These are phyloP conservation scores for Leucoraja erinaceus DNA, from an alignment of 2,113 vertebrate species.

Conservation along the genomic window DNA sequence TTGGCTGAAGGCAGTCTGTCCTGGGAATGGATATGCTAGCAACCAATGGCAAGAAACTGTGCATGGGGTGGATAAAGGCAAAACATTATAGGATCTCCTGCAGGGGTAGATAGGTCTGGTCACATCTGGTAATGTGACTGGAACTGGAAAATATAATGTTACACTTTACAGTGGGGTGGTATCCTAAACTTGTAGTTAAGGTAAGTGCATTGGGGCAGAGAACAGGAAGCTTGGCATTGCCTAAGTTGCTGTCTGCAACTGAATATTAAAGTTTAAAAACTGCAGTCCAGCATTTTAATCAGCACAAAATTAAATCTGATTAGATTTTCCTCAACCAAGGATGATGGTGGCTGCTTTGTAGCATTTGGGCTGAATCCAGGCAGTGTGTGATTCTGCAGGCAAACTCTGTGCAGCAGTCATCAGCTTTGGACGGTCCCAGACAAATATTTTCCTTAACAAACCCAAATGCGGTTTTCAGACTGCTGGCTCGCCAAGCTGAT, in stretches of 20 bases:
- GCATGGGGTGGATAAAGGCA: neutral
- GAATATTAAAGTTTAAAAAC: neutral
- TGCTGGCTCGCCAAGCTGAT: neutral
- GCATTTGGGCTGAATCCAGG: neutral
- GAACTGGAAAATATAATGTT: neutral
- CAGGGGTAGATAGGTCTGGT: no score
- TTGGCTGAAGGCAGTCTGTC: neutral
- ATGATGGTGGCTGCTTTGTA: neutral
- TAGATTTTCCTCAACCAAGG: neutral
- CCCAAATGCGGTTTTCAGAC: neutral
- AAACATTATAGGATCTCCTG: neutral
- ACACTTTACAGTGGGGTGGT: neutral
- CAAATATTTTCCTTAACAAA: neutral
- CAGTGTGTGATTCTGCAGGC: neutral
- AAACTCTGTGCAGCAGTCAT: neutral
- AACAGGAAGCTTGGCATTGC: neutral
- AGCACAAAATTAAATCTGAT: neutral
- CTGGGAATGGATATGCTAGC: neutral
- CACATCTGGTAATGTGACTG: neutral
- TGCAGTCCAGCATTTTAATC: neutral
- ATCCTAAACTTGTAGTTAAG: neutral
- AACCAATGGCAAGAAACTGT: neutral
- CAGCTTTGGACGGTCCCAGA: neutral
- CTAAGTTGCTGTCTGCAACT: neutral
- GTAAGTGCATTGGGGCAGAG: neutral